A percentile compares a stretch with the other conserved stretches of the same genome.
These are phyloP conservation scores for Okamejei kenojei DNA, from an alignment of 2,797 vertebrate genomes.

Conservation along the genomic window DNA sequence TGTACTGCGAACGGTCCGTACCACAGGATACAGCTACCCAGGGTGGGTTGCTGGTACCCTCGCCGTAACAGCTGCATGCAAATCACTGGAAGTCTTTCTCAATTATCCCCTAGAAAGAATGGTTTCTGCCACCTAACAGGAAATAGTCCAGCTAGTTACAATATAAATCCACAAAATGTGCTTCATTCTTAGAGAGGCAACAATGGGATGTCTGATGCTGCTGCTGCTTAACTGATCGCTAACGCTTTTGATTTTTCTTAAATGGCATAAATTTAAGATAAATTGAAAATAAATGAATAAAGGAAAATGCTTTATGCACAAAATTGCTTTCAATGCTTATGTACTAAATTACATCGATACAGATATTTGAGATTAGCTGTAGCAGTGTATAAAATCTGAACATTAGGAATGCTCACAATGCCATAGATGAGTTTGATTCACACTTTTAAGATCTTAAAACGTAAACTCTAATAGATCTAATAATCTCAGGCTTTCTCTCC, in stretches of 20 bases:
- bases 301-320: background rate
- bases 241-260: background rate
- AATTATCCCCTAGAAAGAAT: slow-evolving; percentile 37
- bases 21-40: slow-evolving; percentile 50
- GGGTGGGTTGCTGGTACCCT: slow-evolving; percentile 18
- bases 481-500: background rate
- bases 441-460: background rate
- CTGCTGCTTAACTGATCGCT: background rate
- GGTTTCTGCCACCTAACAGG: slow-evolving; percentile 41
- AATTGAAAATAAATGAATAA: background rate
- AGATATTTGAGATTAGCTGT: background rate
- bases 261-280: background rate
- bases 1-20: slow-evolving; percentile 70
- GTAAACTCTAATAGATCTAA: background rate
- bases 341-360: background rate
- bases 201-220: slow-evolving; percentile 2
- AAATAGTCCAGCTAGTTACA: slow-evolving; percentile 42
- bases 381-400: background rate
- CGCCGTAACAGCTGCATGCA: slow-evolving; percentile 24
- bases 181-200: slow-evolving; percentile 24
- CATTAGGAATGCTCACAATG: background rate
- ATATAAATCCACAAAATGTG: slow-evolving; percentile 30
- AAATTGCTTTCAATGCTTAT: background rate
- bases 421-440: background rate
- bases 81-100: slow-evolving; percentile 23